Conservation (phyloP, 2,113 vertebrate species). For the Sander vitreus region DNA sequence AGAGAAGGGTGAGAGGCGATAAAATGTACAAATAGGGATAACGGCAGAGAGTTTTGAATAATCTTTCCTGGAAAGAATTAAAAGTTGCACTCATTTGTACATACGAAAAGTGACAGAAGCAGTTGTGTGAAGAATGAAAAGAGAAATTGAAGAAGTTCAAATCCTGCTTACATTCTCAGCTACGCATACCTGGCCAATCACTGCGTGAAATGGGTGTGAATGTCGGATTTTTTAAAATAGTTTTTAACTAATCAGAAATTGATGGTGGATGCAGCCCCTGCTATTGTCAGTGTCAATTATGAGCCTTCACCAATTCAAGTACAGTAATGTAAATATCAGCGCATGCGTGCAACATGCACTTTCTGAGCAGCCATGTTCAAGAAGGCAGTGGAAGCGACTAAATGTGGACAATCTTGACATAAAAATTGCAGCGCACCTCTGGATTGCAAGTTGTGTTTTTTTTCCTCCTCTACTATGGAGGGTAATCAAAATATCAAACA, state of each 20-base stretch:
- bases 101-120: no score
- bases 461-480: neutral
- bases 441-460: neutral
- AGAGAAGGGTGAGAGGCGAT: neutral
- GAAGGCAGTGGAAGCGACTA: neutral
- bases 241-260: no score
- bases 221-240: no score
- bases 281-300: neutral
- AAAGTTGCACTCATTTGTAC: no score
- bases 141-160: no score
- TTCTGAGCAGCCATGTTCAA: neutral
- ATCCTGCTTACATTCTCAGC: no score
- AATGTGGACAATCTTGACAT: neutral
- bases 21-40: neutral
- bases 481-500: constrained; percentile 7
- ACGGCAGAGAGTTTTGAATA: no score
- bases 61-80: no score
- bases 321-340: neutral
- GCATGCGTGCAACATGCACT: no score
- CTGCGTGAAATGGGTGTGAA: no score
- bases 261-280: no score
- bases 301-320: neutral
- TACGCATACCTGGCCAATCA: neutral
- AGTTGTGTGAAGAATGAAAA: no score
- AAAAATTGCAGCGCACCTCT: neutral